Evolutionary conservation across 2,113 vertebrate genomes (phyloP).

Genomic region (Aspiorhynchus laticeps): DNA sequence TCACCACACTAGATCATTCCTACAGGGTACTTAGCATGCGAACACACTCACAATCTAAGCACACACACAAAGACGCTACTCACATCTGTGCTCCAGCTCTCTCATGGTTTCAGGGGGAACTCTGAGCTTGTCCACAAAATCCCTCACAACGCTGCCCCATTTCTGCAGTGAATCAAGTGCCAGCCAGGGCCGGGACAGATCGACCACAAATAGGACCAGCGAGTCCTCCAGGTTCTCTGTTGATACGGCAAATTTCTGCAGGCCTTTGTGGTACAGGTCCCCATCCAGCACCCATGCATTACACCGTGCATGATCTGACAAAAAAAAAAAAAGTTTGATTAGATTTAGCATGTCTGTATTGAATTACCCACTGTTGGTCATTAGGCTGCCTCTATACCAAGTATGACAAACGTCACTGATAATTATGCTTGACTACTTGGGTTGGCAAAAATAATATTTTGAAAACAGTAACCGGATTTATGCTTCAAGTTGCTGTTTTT

Average conservation of each 20-base stretch:
- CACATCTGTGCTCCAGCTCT: slow-evolving; percentile 94
- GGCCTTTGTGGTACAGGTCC: slow-evolving; percentile 96
- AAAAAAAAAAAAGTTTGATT: slow-evolving; percentile 19
- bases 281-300: slow-evolving; percentile 98
- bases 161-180: slow-evolving; percentile 96
- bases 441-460: not conserved
- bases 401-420: not conserved
- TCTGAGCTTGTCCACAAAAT: slow-evolving; percentile 94
- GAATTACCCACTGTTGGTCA: not conserved
- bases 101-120: slow-evolving; percentile 93
- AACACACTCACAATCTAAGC: slow-evolving; percentile 6
- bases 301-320: slow-evolving; percentile 91
- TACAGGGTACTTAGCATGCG: not conserved
- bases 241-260: slow-evolving; percentile 92
- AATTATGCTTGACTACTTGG: not conserved
- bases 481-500: not conserved
- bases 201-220: slow-evolving; percentile 86
- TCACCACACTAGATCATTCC: not conserved
- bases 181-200: slow-evolving; percentile 97
- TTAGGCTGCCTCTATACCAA: not conserved
- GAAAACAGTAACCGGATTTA: not conserved
- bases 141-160: slow-evolving; percentile 93
- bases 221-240: slow-evolving; percentile 86
- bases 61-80: slow-evolving; percentile 68
- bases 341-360: not conserved